Base-by-base conservation (phyloP, 2,113 vertebrate species). In the Rana temporaria region DNA sequence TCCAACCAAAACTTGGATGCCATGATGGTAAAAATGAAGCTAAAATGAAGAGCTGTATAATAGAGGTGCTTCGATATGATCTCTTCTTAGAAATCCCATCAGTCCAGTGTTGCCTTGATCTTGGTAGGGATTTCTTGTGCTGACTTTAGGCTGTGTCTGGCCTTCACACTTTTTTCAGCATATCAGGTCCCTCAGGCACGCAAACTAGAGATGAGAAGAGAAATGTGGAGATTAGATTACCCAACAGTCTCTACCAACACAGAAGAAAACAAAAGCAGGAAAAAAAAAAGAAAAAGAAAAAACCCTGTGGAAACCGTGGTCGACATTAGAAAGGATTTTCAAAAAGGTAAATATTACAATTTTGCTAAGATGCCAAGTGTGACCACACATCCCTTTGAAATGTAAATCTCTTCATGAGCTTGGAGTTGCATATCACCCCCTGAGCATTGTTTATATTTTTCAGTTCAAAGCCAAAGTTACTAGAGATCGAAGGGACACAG, bases 1-100 rank as follows among this genome's bases (percentile, higher is more conserved):
- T 93, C 93, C 85, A 94, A 91, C 93, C 94, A 95, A 84, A 94
- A 90, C 67, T 87, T 86, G 2, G 72, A 86, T 81, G 92, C 90
- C 95, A 96, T 95, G 90, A 87, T 90, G 87, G 55, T 48, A 48
- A 67, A 42, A 16, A 57, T n/a, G 53, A 67, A n/a, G 48, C 8
- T 57, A 2, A 15, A 72, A 19, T 20, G 15, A 55, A 52, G 3
- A 67, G 30, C 16, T 4, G 20, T 53, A 75, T 24, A 16, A 60
- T 24, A n/a, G 24, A 67, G n/a, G 56, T 34, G 34, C 20, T 59
- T 42, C 15, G 16, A 20, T 76, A 34, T 60, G 59, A 60, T 55
- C 20, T 56, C 20, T 52, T 85, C 63, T 69, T 24, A 84, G 87
- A 78, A 84, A 74, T 88, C 67, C 84, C 81, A 79, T 80, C 77